Percentiles rank a stretch among this genome's conserved stretches.
Evolutionary conservation across 2,113 vertebrate genomes (phyloP).

Genomic region (Gavialis gangeticus): DNA sequence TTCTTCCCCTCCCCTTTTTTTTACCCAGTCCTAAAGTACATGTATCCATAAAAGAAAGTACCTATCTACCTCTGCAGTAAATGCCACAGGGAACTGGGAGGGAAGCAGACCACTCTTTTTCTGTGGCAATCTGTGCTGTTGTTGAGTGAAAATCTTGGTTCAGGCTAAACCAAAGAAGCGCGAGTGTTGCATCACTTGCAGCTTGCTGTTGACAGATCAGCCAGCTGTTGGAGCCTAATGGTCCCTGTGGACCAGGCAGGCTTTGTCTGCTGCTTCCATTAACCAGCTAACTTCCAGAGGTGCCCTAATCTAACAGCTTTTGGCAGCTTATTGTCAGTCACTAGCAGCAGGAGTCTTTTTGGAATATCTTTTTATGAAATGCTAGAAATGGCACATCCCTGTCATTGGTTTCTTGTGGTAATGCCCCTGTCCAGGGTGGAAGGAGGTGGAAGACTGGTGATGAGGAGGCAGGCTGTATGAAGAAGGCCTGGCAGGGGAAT

Average conservation of each 20-base stretch:
- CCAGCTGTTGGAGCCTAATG: not conserved
- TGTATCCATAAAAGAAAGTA: not conserved
- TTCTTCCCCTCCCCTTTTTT: too few relatives aligned
- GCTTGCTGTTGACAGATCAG: not conserved
- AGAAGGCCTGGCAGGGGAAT: not conserved
- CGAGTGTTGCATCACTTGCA: accelerated
- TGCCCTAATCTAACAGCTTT: not conserved
- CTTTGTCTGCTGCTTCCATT: not conserved
- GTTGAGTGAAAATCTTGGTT: not conserved
- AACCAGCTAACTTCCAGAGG: not conserved
- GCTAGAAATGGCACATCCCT: not conserved
- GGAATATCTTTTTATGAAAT: not conserved
- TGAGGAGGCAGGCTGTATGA: not conserved
- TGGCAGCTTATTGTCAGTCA: not conserved
- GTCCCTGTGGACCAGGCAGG: not conserved
- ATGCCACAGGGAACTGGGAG: not conserved
- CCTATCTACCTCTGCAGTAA: not conserved
- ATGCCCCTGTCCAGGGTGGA: not conserved
- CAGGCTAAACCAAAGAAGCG: not conserved
- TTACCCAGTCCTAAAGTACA: not conserved
- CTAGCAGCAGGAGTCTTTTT: not conserved
- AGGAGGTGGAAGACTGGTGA: not conserved
- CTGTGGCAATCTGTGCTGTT: not conserved
- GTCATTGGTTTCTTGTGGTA: not conserved
- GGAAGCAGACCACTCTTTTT: not conserved